Evolutionary conservation across 2,113 vertebrate genomes (phyloP), one percentile per base, ranked within the genome.

Genomic region (Motacilla alba): DNA sequence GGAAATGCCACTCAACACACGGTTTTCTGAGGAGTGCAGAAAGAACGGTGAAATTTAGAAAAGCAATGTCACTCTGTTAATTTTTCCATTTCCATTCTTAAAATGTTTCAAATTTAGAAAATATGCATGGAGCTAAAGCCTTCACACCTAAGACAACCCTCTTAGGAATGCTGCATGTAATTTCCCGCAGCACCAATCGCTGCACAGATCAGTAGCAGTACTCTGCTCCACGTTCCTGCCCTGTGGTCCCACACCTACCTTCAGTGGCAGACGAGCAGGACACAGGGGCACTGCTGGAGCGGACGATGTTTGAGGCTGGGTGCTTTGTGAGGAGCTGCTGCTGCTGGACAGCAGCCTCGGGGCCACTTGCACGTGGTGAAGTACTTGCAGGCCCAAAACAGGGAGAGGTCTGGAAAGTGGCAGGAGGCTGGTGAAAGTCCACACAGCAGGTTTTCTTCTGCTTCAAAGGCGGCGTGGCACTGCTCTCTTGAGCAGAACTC

Each of bases 261-360:
- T 98, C 97, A 41, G 92, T 44, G 1, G 87, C 35, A n/a, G 98
- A 98, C 0, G 97, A 97, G 68, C 98, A 99, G 3, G 99, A 98
- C 43, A 98, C 96, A 0, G 99, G 99, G 97, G 99, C 99, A 50
- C 99, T 99, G 97, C 98, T 98, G 26, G 99, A 99, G 9, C 99
- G 99, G 87, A 99, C 98, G 24, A 99, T 98, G 47, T 64, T 98
- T 30, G 96, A 97, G 95, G 98, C 96, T 72, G 96, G 96, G 83
- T 96, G 87, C 53, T 91, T 96, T 43, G 94, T 91, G 31, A 58
- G 7, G 28, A 73, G 95, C 70, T 97, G 97, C 69, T 97, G 96
- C 46, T 95, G 95, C 35, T 46, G 97, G n/a, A 58, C 95, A 33
- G 96, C 95, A 49, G 94, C 90, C 77, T 98, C 98, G 0, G 52